Evolutionary conservation across 2,113 vertebrate genomes (phyloP), one percentile per base, ranked within the genome.

Genomic region (western clawed frog (Xenopus tropicalis)): DNA sequence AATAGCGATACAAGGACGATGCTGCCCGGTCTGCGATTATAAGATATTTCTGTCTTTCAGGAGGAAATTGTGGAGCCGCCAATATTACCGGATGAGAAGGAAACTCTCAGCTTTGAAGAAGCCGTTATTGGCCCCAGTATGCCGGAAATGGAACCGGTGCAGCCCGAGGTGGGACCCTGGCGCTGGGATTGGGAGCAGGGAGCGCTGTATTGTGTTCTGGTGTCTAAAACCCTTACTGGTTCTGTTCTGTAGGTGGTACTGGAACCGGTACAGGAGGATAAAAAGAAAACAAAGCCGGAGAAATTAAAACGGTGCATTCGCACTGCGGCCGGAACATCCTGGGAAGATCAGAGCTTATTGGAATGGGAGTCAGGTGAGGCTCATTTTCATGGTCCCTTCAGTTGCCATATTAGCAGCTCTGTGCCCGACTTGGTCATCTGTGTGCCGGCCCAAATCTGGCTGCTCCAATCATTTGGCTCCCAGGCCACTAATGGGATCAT

Each of bases 361-460:
- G 95, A 96, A 43, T 97, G 95, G 95, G 95, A 97, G 0, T 14
- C 91, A 7, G 94, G 95, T 97, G 37, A 84, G 79, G n/a, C n/a
- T n/a, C n/a, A n/a, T n/a, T n/a, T n/a, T n/a, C n/a, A n/a, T n/a
- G n/a, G n/a, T n/a, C n/a, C n/a, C n/a, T n/a, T n/a, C n/a, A n/a
- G n/a, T n/a, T n/a, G 14, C n/a, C n/a, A n/a, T n/a, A n/a, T n/a
- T n/a, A n/a, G n/a, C n/a, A n/a, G n/a, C n/a, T n/a, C n/a, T n/a
- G n/a, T n/a, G n/a, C n/a, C n/a, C n/a, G n/a, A n/a, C n/a, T n/a
- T n/a, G n/a, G n/a, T n/a, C n/a, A n/a, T n/a, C n/a, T n/a, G n/a
- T n/a, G n/a, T n/a, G n/a, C n/a, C n/a, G n/a, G n/a, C n/a, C n/a
- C n/a, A n/a, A n/a, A n/a, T n/a, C n/a, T n/a, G n/a, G n/a, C n/a